Evolutionary conservation across 1,140 invertebrate species (phyloP), one percentile per base, ranked within the genome.

Genomic region (Drosophila navojoa): DNA sequence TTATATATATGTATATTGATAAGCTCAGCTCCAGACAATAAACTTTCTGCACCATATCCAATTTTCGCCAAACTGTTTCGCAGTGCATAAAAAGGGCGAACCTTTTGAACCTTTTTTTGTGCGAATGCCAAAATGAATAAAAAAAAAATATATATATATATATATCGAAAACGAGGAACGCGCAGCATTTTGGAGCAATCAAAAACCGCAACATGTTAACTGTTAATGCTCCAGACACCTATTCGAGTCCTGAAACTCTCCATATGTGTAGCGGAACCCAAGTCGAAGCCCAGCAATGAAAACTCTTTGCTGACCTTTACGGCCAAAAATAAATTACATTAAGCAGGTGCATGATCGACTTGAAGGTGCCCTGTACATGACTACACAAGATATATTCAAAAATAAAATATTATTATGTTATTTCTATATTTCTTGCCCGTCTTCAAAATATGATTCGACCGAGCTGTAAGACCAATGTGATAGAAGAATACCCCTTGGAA

Each of bases 151-250:
- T n/a, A n/a, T n/a, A n/a, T n/a, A n/a, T n/a, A n/a, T n/a, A n/a
- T n/a, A n/a, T n/a, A n/a, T n/a, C n/a, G n/a, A n/a, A n/a, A n/a
- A n/a, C n/a, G n/a, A n/a, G n/a, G n/a, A n/a, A n/a, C n/a, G n/a
- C n/a, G 15, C 10, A 62, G 71, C 66, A 58, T 47, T 84, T 86
- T 62, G 79, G 69, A 82, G 72, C 82, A 86, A 86, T 86, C 82
- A 86, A 86, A 82, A 82, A 71, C 82, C 82, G 82, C 82, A 86
- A 87, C 82, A 86, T 86, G 82, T 89, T 87, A 87, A 87, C 82
- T 78, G 82, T 87, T 87, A 87, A 89, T 82, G 79, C 82, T 84
- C 82, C 76, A 87, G 82, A 87, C 82, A 87, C 82, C 82, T 82
- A 82, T 82, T 87, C 62, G 82, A 61, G 77, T 64, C 77, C 38